Evolutionary conservation across 2,797 vertebrate species (phyloP), one percentile per base, ranked within the genome.

Genomic region (Eurystomus glaucurus): DNA sequence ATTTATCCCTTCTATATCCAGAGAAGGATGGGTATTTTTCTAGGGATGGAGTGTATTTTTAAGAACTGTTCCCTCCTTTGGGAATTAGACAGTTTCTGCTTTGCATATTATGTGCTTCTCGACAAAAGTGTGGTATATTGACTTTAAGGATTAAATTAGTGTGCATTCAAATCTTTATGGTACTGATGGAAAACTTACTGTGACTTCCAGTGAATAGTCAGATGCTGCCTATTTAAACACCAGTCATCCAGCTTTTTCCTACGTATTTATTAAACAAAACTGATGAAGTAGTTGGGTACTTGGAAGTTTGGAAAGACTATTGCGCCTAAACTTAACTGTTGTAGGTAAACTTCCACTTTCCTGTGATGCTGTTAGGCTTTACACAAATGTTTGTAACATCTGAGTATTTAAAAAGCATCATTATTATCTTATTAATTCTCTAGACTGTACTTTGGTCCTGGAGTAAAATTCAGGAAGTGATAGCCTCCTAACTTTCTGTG

Each of bases 161-260:
- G 91, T 94, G 94, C 96, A 85, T 97, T 96, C 93, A 70, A 87
- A 89, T 95, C 86, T 92, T 82, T 77, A 97, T 79, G 96, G 97
- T 97, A 97, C 94, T 94, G 91, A 96, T 71, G n/a, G 96, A 94
- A 72, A 96, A 94, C 61, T 93, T 97, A 95, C 96, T 97, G 96
- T 97, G 96, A 97, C 90, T 96, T 93, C 75, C 66, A 43, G 82
- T 93, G 85, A 94, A 31, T 92, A 92, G 94, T 95, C 96, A 80
- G 89, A 97, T 83, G 93, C 95, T 97, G 89, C 94, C 96, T 96
- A 96, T 88, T 95, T 92, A 88, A 93, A 94, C 88, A 94, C 82
- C 90, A 91, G 93, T 90, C 72, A 71, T 85, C 69, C 88, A 86
- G 80, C 91, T 96, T 72, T 95, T 94, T 85, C 75, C 69, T 91